A percentile compares a stretch with the other conserved stretches of the same genome.
Conservation (phyloP, 2,113 vertebrate species). For the Nansenia antarctica region DNA sequence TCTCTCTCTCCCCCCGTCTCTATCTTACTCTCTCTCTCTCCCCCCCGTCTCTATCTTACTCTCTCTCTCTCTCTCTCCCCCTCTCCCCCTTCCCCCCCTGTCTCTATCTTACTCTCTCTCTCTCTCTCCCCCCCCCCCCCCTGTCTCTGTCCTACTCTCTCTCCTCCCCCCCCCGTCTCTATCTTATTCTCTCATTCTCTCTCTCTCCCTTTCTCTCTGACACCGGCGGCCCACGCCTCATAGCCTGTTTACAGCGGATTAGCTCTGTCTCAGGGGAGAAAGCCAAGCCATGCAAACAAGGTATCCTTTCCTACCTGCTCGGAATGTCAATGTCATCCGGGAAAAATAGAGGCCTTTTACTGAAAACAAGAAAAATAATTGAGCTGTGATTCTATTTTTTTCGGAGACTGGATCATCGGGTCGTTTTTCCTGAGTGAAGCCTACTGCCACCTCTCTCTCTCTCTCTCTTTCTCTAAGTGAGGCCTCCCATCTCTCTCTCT, state of each 20-base stretch:
- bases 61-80: neutral
- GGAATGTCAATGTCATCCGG: conserved; percentile 23
- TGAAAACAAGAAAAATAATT: neutral
- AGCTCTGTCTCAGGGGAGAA: conserved; percentile 37
- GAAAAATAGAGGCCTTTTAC: neutral
- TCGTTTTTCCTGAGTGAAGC: too few species aligned
- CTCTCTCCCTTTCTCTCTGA: neutral
- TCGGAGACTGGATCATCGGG: too few species aligned
- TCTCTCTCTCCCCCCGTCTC: neutral
- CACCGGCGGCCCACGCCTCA: neutral
- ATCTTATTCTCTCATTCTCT: neutral
- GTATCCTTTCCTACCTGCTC: conserved; percentile 32
- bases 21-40: neutral
- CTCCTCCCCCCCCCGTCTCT: neutral
- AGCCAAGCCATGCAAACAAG: conserved; percentile 45
- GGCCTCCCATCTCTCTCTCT: too few species aligned
- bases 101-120: too few species aligned
- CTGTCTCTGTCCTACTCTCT: neutral
- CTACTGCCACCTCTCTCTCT: too few species aligned
- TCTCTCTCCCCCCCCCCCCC: neutral
- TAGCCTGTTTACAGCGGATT: conserved; percentile 40
- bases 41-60: neutral
- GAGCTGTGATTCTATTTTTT: too few species aligned
- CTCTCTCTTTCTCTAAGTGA: too few species aligned
- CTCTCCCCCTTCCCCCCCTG: too few species aligned